Conservation (phyloP, 2,113 vertebrate species). For the Xiphophorus maculatus region DNA sequence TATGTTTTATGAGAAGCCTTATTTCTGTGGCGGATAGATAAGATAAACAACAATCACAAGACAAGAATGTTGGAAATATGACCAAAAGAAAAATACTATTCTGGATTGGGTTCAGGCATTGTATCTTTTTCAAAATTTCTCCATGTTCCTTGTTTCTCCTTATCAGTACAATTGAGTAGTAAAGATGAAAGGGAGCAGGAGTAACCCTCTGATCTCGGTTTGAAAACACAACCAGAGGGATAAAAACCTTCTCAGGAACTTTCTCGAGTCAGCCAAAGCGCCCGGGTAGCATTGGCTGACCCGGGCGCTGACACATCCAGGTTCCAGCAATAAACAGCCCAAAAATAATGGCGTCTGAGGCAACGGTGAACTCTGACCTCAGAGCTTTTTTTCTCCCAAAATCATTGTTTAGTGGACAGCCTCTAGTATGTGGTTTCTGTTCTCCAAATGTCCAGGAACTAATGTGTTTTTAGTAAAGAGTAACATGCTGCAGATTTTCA, state of each 20-base stretch:
- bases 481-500: not conserved
- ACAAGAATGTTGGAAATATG: slow-evolving; percentile 3
- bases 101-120: not conserved
- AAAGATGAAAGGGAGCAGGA: not conserved
- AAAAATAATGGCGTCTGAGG: slow-evolving; percentile 89
- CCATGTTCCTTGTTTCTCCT: not conserved
- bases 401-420: slow-evolving; percentile 64
- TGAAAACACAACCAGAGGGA: slow-evolving; percentile 52
- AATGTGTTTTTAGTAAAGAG: not conserved
- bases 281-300: slow-evolving; percentile 84
- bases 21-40: slow-evolving; percentile 41
- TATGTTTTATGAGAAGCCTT: slow-evolving; percentile 39
- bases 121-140: not conserved
- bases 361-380: slow-evolving; percentile 85
- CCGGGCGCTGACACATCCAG: slow-evolving; percentile 80
- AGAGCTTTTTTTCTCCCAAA: slow-evolving; percentile 46
- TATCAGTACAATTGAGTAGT: not conserved
- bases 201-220: not conserved
- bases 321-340: slow-evolving; percentile 82
- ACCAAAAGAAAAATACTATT: not conserved
- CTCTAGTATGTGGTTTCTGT: slow-evolving; percentile 61
- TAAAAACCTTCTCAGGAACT: slow-evolving; percentile 59
- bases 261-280: slow-evolving; percentile 62
- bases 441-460: not conserved
- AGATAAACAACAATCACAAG: slow-evolving; percentile 45